Base-by-base conservation (phyloP, 2,888 invertebrate species). In the Caenorhabditis afra region DNA sequence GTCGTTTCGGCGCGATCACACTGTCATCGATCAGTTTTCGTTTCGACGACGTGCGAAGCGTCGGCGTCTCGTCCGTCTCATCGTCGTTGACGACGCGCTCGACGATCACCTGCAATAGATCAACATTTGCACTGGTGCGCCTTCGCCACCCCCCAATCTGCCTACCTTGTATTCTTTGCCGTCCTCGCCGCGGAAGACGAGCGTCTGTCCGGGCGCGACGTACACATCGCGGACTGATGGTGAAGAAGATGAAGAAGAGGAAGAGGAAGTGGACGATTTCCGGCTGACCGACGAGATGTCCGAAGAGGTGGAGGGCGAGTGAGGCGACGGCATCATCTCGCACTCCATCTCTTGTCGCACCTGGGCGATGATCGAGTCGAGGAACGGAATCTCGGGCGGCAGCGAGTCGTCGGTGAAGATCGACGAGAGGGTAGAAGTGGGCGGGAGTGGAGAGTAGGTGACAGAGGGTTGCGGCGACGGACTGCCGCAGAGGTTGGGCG, bases 351-450 rank as follows among this genome's bases (percentile, higher is more conserved):
- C 88, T 16, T 73, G 78, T n/a, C 86, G 85, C 10, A 87, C 88
- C 65, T 88, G 84, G n/a, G 78, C 79, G 49, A 89, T 81, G 41
- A 88, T 58, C 11, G 81, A 78, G 77, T 89, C 88, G 52, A 88
- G 65, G 81, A 83, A 82, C 20, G 81, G 82, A 37, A 81, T 64
- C 10, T 49, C 65, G 39, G 52, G 14, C 20, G 45, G 49, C 37
- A 65, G 14, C 45, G 61, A 39, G 23, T 53, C 64, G 68, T 53
- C 20, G 66, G 61, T 50, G n/a, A 29, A 29, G 29, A 29, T 29
- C 7, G 29, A 29, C 3, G 50, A 57, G 55, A 29, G 41, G n/a
- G 41, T 59, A 12, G 67, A 58, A 5, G 75, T 52, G 22, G 76
- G 44, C 29, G 61, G 80, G 58, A 73, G 58, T 23, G 62, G 58